Percentiles rank a stretch among this genome's conserved stretches.
These are phyloP conservation scores for Notiomystis cincta DNA, from an alignment of 2,113 vertebrate genomes.

Conservation along the genomic window DNA sequence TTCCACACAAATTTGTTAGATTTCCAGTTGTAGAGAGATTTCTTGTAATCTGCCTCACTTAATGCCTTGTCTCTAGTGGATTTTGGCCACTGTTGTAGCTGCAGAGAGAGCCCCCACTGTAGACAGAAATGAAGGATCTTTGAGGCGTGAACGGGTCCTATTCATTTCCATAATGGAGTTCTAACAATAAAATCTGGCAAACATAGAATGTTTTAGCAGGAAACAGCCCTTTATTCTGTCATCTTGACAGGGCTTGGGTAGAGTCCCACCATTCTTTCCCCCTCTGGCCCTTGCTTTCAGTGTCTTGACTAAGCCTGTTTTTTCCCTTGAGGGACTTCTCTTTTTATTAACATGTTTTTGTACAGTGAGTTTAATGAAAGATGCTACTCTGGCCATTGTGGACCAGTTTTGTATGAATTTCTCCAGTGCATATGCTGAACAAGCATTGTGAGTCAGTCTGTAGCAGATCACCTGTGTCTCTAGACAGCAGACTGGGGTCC, in stretches of 20 bases:
- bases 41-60: background rate
- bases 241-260: slow-evolving; percentile 43
- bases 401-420: background rate
- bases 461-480: background rate
- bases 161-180: slow-evolving; percentile 42
- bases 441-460: background rate
- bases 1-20: background rate
- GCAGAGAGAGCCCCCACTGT: background rate
- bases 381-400: background rate
- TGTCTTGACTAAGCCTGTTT: slow-evolving; percentile 6
- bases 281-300: background rate
- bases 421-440: background rate
- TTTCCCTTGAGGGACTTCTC: slow-evolving; percentile 16
- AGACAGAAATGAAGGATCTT: background rate
- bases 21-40: background rate
- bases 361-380: background rate
- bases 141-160: background rate
- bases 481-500: background rate
- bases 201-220: background rate
- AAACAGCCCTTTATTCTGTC: slow-evolving; percentile 27
- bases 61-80: background rate
- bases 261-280: slow-evolving; percentile 52
- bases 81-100: background rate
- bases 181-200: slow-evolving; percentile 43
- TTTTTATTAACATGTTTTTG: background rate